phyloP scores from a whole-genome alignment of 2,797 vertebrate genomes.

The Danionella dracula region DNA sequence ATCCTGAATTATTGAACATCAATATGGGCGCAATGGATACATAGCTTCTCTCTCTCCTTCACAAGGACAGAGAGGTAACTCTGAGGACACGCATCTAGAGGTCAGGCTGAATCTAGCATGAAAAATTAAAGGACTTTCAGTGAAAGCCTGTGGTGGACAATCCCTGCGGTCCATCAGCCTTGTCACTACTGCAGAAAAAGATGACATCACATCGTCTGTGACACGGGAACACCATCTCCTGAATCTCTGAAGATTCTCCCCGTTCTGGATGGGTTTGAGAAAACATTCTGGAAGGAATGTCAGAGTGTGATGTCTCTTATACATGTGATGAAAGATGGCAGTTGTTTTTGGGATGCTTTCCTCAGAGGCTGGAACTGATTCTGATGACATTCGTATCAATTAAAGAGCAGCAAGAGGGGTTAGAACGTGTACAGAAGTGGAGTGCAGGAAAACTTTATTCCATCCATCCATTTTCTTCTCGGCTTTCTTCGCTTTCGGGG shows the following conservation, averaged over 20 bases:
- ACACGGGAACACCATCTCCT: background rate
- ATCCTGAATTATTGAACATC: background rate
- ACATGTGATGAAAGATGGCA: conserved; percentile 28
- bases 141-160: conserved; percentile 2
- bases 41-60: background rate
- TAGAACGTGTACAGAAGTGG: background rate
- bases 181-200: background rate
- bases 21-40: background rate
- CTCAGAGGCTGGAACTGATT: background rate
- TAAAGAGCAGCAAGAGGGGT: background rate
- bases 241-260: conserved; percentile 7
- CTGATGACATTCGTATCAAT: conserved; percentile 24
- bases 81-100: conserved; percentile 5
- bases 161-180: background rate
- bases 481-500: too few species aligned
- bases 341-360: conserved; percentile 1
- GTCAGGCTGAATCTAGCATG: background rate
- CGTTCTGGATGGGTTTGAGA: background rate
- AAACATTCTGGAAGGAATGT: background rate
- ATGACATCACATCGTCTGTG: background rate
- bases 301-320: background rate
- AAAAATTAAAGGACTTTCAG: background rate
- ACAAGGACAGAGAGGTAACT: background rate
- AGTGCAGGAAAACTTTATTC: background rate
- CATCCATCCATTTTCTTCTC: too few species aligned